A percentile compares a stretch with the other conserved stretches of the same genome.
These are phyloP conservation scores for Pterostichus niger DNA, from an alignment of 2,888 invertebrate genomes.

Conservation along the genomic window DNA sequence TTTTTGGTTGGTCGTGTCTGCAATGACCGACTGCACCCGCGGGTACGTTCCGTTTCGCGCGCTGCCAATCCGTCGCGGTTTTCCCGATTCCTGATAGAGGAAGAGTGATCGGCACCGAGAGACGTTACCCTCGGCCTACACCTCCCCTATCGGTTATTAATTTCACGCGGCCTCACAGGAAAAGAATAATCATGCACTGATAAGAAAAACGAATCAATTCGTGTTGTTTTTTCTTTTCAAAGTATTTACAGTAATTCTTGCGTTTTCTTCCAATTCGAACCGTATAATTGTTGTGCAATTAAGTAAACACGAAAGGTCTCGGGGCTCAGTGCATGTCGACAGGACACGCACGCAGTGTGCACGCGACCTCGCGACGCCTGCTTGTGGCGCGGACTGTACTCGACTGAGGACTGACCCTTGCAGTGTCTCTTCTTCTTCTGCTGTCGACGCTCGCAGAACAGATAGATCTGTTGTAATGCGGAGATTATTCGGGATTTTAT, in stretches of 20 bases:
- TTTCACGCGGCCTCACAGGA: slow-evolving; percentile 41
- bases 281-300: slow-evolving; percentile 64
- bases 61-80: slow-evolving; percentile 57
- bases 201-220: slow-evolving; percentile 47
- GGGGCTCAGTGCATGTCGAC: slow-evolving; percentile 40
- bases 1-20: slow-evolving; percentile 10
- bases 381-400: slow-evolving; percentile 24
- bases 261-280: slow-evolving; percentile 62
- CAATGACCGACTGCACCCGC: slow-evolving; percentile 63
- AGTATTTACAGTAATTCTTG: slow-evolving; percentile 63
- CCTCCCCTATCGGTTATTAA: slow-evolving; percentile 58
- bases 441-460: slow-evolving; percentile 45
- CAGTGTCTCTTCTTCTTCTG: slow-evolving; percentile 3
- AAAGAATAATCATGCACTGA: slow-evolving; percentile 39
- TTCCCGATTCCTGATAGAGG: slow-evolving; percentile 46
- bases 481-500: slow-evolving; percentile 63
- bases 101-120: slow-evolving; percentile 50
- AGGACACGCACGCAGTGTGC: slow-evolving; percentile 41
- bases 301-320: slow-evolving; percentile 58
- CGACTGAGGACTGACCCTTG: slow-evolving; percentile 18
- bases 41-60: slow-evolving; percentile 62
- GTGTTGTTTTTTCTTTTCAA: slow-evolving; percentile 54
- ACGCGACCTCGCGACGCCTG: slow-evolving; percentile 12
- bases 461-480: slow-evolving; percentile 59
- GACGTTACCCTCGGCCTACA: background rate